Evolutionary conservation across 2,113 vertebrate genomes (phyloP), one percentile per base, ranked within the genome.

Genomic region (Sinocyclocheilus anshuiensis): DNA sequence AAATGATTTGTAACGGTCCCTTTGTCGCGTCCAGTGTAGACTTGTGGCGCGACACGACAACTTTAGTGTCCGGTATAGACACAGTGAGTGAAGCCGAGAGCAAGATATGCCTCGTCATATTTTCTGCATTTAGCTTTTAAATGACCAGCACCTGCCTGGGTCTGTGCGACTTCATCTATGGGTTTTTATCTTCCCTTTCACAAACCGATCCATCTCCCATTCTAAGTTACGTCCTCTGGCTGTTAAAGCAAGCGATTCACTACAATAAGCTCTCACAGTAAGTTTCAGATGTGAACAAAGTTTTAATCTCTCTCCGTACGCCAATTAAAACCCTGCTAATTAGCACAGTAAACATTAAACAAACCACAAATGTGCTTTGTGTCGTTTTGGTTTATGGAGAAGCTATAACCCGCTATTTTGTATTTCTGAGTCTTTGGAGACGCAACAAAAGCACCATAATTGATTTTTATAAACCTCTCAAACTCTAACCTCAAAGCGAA

Each of bases 271-370:
- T 71, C 18, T 72, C 50, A 4, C 50, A 84, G n/a, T 7, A 24
- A 80, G 50, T 65, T 69, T 57, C 63, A 59, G 63, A 59, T 12
- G 26, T 65, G 3, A 36, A 81, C n/a, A 77, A 55, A 79, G 81
- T 53, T 85, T 12, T 76, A 33, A 16, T 84, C 24, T 77, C 33
- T 61, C 36, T 42, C 20, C 18, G 24, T 12, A 3, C 33, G 15
- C 1, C 65, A 33, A 18, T 69, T 72, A 72, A 26, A 48, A 78
- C 50, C n/a, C 63, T 22, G 74, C 63, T 87, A 85, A 87, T 87
- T 57, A 89, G 33, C 57, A 78, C 81, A 55, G 50, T 67, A 86
- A 88, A 80, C 29, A 69, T 16, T 72, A 29, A 39, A 67, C 61
- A 65, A 42, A 42, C 71, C 33, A 12, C 36, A 74, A 42, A 74